Conservation (phyloP, 2,797 vertebrate genomes). For the Ficedula albicollis region DNA sequence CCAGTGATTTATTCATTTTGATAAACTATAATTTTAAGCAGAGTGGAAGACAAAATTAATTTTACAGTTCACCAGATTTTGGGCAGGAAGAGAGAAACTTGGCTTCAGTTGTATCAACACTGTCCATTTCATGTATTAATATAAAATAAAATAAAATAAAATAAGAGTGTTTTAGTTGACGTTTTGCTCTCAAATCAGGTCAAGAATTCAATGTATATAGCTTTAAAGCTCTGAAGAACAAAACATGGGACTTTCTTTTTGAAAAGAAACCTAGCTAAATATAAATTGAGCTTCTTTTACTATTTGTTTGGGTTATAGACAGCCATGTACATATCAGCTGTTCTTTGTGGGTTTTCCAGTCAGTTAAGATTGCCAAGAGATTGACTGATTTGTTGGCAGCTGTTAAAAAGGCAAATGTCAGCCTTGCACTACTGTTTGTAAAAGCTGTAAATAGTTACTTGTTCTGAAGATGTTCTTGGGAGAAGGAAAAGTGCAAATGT, state of each 20-base stretch:
- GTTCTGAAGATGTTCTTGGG: neutral
- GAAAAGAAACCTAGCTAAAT: neutral
- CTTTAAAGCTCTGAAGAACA: neutral
- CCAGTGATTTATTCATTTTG: neutral
- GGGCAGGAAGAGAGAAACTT: constrained; percentile 43
- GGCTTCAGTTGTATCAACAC: neutral
- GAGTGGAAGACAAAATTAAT: constrained; percentile 16
- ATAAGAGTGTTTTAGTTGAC: neutral
- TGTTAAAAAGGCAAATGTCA: neutral
- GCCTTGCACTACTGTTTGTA: neutral
- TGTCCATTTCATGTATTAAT: neutral
- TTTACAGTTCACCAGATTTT: constrained; percentile 60
- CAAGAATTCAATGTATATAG: neutral
- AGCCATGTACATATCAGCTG: neutral
- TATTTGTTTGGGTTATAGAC: neutral
- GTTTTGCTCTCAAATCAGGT: neutral
- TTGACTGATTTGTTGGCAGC: neutral
- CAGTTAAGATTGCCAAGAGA: neutral
- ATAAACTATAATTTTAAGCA: neutral
- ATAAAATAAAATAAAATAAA: neutral
- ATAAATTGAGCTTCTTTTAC: neutral
- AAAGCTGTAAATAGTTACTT: neutral
- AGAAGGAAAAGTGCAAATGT: neutral
- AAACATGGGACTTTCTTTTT: neutral
- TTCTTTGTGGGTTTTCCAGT: neutral